phyloP scores from a whole-genome alignment of 2,797 vertebrate species.

The Phoebastria nigripes region DNA sequence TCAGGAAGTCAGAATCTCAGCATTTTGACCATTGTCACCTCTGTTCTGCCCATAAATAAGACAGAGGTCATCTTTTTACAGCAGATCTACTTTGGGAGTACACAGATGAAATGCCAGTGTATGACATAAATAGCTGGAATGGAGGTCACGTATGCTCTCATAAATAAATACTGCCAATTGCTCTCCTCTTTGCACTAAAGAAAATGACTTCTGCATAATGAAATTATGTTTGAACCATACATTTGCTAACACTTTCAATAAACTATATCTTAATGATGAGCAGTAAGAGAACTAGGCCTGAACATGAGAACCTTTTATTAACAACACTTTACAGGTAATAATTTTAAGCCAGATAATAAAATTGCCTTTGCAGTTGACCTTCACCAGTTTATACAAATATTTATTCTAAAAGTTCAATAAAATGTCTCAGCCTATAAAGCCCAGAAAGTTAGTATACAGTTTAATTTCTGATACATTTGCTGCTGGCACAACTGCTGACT shows the following conservation, averaged over 20 bases:
- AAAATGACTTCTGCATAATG: not conserved
- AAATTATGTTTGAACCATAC: not conserved
- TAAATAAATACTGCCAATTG: slow-evolving; percentile 13
- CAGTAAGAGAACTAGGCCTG: not conserved
- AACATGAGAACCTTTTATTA: not conserved
- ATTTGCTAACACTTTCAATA: not conserved
- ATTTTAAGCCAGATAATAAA: not conserved
- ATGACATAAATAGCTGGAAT: slow-evolving; percentile 6
- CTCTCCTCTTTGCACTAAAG: not conserved
- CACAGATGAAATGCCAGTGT: slow-evolving; percentile 6
- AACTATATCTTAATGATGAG: not conserved
- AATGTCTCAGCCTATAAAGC: not conserved
- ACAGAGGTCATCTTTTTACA: not conserved
- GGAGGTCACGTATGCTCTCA: not conserved
- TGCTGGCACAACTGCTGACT: not conserved
- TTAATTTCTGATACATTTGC: not conserved
- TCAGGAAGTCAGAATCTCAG: not conserved
- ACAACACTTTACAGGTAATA: not conserved
- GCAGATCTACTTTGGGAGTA: not conserved
- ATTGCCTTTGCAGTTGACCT: not conserved
- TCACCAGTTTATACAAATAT: not conserved
- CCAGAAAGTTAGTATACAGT: not conserved
- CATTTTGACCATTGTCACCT: not conserved
- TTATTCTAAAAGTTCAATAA: not conserved
- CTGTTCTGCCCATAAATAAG: not conserved